These are phyloP conservation scores for Salpingus planirostris DNA, from an alignment of 2,888 invertebrate genomes.

Conservation along the genomic window DNA sequence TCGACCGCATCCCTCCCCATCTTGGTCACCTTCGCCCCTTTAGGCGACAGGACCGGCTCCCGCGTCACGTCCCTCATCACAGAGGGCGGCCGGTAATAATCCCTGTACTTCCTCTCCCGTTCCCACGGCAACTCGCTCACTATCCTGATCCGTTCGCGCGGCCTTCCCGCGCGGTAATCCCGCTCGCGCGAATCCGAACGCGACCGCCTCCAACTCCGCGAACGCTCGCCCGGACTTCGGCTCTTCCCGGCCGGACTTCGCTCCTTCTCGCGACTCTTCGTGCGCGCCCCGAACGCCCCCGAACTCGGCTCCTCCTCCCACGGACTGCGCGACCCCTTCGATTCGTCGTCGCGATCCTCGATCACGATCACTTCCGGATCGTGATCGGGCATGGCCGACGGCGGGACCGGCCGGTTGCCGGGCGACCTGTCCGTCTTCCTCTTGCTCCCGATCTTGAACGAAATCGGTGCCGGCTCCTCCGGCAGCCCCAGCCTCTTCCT, in stretches of 20 bases:
- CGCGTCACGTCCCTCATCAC: slow-evolving; percentile 34
- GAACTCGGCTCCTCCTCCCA: slow-evolving; percentile 33
- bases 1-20: slow-evolving; percentile 17
- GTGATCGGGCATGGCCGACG: slow-evolving; percentile 34
- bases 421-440: slow-evolving; percentile 7
- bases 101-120: slow-evolving; percentile 17
- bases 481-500: slow-evolving; percentile 45
- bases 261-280: neutral
- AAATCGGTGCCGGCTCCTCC: slow-evolving; percentile 36
- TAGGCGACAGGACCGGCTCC: slow-evolving; percentile 21
- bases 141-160: slow-evolving; percentile 26
- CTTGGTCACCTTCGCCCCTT: neutral
- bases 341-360: slow-evolving; percentile 34
- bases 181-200: slow-evolving; percentile 4
- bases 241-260: neutral
- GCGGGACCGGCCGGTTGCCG: slow-evolving; percentile 26
- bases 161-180: slow-evolving; percentile 10
- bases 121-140: slow-evolving; percentile 30
- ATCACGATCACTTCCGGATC: slow-evolving; percentile 35
- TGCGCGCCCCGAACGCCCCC: no score
- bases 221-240: neutral
- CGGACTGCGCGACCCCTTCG: slow-evolving; percentile 33
- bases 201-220: neutral
- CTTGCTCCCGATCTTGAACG: slow-evolving; percentile 33
- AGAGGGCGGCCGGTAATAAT: slow-evolving; percentile 30